phyloP scores from a whole-genome alignment of 2,797 vertebrate genomes.

The Galago senegalensis region DNA sequence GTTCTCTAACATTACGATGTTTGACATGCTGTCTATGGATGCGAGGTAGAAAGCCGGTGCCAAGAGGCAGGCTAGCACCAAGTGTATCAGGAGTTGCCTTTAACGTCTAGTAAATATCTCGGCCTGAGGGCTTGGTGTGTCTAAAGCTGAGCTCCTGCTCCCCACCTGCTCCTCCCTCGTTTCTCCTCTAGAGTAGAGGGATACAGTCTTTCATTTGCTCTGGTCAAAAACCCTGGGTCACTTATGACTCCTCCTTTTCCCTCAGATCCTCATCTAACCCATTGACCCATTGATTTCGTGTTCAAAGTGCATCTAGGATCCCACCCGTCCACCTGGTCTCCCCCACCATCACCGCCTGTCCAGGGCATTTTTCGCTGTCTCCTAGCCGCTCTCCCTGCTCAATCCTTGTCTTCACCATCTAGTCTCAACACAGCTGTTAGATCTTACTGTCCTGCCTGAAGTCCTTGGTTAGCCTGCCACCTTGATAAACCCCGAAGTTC shows the following conservation, averaged over 20 bases:
- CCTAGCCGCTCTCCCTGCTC: neutral
- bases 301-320: neutral
- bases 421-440: neutral
- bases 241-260: neutral
- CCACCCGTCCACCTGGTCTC: neutral
- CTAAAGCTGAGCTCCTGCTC: neutral
- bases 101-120: neutral
- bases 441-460: neutral
- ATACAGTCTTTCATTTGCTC: neutral
- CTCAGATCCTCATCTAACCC: neutral
- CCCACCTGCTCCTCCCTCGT: neutral
- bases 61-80: neutral
- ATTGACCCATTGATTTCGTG: neutral
- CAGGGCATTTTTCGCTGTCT: neutral
- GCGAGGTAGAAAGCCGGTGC: neutral
- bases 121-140: neutral
- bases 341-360: neutral
- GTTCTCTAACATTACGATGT: neutral
- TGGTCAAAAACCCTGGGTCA: neutral
- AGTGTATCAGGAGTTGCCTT: neutral
- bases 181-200: neutral
- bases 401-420: neutral
- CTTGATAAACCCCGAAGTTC: neutral
- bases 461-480: neutral
- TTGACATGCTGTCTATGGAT: neutral